A percentile compares a stretch with the other conserved stretches of the same genome.
Conservation (phyloP, 2,797 vertebrate species). For the Babyrousa celebensis region DNA sequence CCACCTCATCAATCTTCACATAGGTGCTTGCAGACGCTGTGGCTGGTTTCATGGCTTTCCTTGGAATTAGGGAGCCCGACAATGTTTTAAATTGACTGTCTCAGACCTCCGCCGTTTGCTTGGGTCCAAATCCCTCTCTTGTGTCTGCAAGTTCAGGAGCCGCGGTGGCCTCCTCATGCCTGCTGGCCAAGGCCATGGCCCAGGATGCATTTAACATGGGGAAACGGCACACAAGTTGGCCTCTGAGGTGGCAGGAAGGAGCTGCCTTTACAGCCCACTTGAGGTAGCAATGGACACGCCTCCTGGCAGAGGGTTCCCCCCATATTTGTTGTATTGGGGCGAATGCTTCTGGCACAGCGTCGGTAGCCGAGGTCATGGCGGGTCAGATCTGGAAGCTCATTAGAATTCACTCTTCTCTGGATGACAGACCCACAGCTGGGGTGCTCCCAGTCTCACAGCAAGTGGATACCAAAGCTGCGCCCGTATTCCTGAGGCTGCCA, state of each 20-base stretch:
- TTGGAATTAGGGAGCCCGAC: neutral
- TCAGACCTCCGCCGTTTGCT: neutral
- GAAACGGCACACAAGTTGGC: accelerated
- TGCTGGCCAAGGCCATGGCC: accelerated
- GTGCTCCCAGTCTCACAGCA: neutral
- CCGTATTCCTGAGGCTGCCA: accelerated
- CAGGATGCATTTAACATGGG: neutral
- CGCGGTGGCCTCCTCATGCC: neutral
- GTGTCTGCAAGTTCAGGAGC: neutral
- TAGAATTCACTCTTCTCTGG: neutral
- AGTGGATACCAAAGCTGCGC: accelerated
- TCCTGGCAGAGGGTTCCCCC: too few relatives aligned
- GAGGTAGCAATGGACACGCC: accelerated
- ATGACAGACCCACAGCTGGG: accelerated
- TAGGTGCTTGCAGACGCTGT: accelerated
- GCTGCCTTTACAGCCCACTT: neutral
- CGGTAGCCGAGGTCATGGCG: accelerated
- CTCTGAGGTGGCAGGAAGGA: neutral
- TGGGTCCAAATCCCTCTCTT: neutral
- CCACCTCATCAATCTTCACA: accelerated
- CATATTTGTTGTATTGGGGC: accelerated
- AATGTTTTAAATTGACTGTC: accelerated
- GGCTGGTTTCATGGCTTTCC: accelerated
- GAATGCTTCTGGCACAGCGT: neutral
- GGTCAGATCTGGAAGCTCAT: neutral